These are phyloP conservation scores for Tanaodytes sp. DNA, from an alignment of 2,888 invertebrate genomes.

Conservation along the genomic window DNA sequence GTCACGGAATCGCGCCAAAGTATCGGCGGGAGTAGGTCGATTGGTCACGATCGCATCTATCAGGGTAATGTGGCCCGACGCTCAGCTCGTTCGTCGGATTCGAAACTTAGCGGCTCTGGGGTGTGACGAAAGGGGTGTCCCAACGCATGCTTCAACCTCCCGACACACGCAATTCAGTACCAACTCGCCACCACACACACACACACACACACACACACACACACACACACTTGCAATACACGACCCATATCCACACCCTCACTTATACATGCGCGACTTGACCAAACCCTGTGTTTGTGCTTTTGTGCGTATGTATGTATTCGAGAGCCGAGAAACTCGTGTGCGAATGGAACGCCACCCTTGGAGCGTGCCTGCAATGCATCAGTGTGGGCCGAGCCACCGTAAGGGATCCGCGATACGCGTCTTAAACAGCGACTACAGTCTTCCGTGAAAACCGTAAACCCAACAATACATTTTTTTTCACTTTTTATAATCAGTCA, in stretches of 20 bases:
- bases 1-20: slow-evolving; percentile 50
- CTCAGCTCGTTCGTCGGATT: slow-evolving; percentile 12
- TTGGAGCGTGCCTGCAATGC: slow-evolving; percentile 60
- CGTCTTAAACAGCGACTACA: too few species aligned
- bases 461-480: too few species aligned
- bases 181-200: too few species aligned
- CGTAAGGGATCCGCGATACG: slow-evolving; percentile 55
- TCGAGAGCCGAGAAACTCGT: slow-evolving; percentile 47
- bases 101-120: slow-evolving; percentile 50
- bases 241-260: too few species aligned
- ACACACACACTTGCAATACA: not conserved
- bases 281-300: slow-evolving; percentile 6
- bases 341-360: slow-evolving; percentile 58
- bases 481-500: too few species aligned
- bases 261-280: not conserved
- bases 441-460: too few species aligned
- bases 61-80: slow-evolving; percentile 54
- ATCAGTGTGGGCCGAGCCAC: slow-evolving; percentile 63
- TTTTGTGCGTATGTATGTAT: too few species aligned
- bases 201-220: slow-evolving; percentile 25
- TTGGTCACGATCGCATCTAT: slow-evolving; percentile 54
- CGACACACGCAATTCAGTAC: too few species aligned
- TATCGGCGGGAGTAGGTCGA: slow-evolving; percentile 58
- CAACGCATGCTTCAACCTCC: slow-evolving; percentile 55
- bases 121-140: slow-evolving; percentile 61